Percentiles rank a stretch among this genome's conserved stretches.
Conservation (phyloP, 2,797 vertebrate species). For the Silurus lanzhouensis region DNA sequence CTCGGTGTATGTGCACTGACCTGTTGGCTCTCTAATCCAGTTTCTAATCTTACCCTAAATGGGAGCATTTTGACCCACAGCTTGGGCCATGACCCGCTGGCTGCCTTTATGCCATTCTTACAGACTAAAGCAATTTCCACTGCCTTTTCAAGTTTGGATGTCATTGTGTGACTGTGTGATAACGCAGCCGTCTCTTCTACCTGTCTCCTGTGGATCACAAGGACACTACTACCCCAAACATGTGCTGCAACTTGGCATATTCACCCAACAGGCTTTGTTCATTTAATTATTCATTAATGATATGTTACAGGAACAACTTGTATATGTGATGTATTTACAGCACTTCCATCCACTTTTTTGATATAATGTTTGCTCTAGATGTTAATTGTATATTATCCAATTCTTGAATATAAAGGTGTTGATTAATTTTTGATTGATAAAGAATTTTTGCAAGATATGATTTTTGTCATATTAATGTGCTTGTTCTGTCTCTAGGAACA, state of each 20-base stretch:
- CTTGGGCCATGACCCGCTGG: conserved; percentile 42
- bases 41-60: conserved; percentile 55
- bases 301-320: background rate
- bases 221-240: background rate
- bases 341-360: background rate
- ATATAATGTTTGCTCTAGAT: background rate
- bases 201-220: conserved; percentile 38
- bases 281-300: background rate
- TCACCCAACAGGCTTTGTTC: background rate
- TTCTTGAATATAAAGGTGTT: background rate
- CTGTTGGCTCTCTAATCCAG: conserved; percentile 46
- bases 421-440: background rate
- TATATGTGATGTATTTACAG: background rate
- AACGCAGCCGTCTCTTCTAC: conserved; percentile 37
- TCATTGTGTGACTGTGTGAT: conserved; percentile 36
- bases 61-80: conserved; percentile 50
- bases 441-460: too few species aligned
- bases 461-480: background rate
- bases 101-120: conserved; percentile 36
- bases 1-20: conserved; percentile 47
- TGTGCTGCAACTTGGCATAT: background rate
- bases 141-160: conserved; percentile 51
- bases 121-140: conserved; percentile 56
- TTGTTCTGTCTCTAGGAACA: background rate
- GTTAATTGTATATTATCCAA: background rate